A percentile compares a stretch with the other conserved stretches of the same genome.
Conservation (phyloP, 2,888 invertebrate genomes). For the Rapana venosa region DNA sequence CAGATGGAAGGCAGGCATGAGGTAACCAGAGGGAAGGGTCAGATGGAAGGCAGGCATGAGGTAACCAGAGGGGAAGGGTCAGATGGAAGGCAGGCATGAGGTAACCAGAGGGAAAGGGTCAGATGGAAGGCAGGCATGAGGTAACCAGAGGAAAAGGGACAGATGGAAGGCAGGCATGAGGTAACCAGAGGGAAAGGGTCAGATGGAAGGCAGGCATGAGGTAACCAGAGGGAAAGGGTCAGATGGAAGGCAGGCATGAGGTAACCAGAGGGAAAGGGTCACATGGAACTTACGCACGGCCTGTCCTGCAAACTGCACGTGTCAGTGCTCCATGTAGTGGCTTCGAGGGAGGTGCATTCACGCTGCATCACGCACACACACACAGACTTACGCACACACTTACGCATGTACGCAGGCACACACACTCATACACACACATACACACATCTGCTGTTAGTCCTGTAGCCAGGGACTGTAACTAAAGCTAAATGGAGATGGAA, state of each 20-base stretch:
- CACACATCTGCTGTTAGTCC: too few relatives aligned
- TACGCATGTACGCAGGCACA: too few relatives aligned
- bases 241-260: background rate
- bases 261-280: background rate
- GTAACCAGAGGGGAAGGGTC: background rate
- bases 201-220: background rate
- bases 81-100: background rate
- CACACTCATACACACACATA: too few relatives aligned
- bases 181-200: background rate
- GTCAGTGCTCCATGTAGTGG: too few relatives aligned
- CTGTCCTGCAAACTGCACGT: too few relatives aligned
- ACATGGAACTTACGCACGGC: background rate
- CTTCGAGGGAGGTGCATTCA: too few relatives aligned
- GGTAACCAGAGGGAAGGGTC: background rate
- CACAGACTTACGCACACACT: too few relatives aligned
- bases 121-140: background rate
- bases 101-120: background rate
- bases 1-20: background rate
- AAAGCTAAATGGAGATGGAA: background rate
- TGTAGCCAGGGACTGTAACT: background rate
- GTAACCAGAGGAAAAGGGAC: background rate
- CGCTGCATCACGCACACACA: too few relatives aligned
- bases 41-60: background rate
- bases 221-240: background rate
- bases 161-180: background rate